Conservation (phyloP, 2,797 vertebrate genomes). For the Leptoclinus maculatus region DNA sequence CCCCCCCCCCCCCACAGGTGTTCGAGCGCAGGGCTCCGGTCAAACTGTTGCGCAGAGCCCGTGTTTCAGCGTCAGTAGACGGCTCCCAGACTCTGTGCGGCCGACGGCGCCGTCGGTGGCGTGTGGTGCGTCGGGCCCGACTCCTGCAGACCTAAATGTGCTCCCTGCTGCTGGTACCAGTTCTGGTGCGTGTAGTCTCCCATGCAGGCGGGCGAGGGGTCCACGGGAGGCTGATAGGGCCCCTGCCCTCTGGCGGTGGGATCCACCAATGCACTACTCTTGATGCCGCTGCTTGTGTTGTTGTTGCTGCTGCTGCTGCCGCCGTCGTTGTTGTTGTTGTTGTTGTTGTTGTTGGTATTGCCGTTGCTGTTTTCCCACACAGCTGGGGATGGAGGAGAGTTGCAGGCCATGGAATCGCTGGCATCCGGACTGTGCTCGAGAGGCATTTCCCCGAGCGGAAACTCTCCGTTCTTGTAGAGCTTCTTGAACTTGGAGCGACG, state of each 20-base stretch:
- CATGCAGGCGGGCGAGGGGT: constrained; percentile 86
- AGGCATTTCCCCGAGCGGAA: constrained; percentile 84
- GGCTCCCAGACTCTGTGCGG: constrained; percentile 84
- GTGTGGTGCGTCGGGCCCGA: constrained; percentile 84
- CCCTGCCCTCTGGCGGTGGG: constrained; percentile 83
- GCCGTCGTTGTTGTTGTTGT: constrained; percentile 51
- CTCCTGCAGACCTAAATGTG: constrained; percentile 83
- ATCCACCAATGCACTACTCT: constrained; percentile 75
- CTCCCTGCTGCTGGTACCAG: constrained; percentile 91
- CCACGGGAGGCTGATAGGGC: constrained; percentile 81
- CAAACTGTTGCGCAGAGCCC: not conserved
- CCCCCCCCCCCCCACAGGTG: not conserved
- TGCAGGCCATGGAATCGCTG: constrained; percentile 95
- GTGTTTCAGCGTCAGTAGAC: constrained; percentile 85
- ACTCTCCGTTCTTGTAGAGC: constrained; percentile 94
- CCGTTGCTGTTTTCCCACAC: constrained; percentile 87
- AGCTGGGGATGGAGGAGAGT: constrained; percentile 90
- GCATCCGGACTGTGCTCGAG: constrained; percentile 93
- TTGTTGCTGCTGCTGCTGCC: constrained; percentile 3
- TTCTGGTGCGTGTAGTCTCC: constrained; percentile 88
- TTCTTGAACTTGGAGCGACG: constrained; percentile 96
- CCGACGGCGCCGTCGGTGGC: constrained; percentile 80
- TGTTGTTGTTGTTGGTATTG: constrained; percentile 27
- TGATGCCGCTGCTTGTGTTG: constrained; percentile 36
- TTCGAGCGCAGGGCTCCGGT: not conserved